Percentiles rank a stretch among this genome's conserved stretches.
phyloP scores from a whole-genome alignment of 2,113 vertebrate species.

The Scolopax mira region DNA sequence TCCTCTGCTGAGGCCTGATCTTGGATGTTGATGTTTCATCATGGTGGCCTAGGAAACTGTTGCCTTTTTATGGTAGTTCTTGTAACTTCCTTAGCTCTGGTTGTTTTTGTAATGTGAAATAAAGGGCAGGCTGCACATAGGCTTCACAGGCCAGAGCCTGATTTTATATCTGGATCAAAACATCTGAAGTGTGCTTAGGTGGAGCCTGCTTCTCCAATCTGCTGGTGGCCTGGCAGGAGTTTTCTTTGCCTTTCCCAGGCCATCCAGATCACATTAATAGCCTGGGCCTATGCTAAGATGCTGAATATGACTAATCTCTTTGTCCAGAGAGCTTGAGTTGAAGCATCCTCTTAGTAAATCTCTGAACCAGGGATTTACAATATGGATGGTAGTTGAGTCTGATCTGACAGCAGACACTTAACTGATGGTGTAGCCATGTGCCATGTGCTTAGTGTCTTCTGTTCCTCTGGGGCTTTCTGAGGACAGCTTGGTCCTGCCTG shows the following conservation, averaged over 20 bases:
- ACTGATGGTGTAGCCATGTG: not conserved
- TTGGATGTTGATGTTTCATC: not conserved
- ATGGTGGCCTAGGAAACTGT: not conserved
- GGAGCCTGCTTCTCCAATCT: not conserved
- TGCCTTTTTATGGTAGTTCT: not conserved
- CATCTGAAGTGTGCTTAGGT: not conserved
- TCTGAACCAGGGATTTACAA: not conserved
- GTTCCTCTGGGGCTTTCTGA: not conserved
- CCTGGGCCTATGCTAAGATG: not conserved
- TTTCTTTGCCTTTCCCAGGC: not conserved
- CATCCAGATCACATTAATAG: not conserved
- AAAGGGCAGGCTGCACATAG: not conserved
- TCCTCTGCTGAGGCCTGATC: fast-evolving
- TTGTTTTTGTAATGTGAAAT: not conserved
- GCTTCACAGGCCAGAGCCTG: not conserved
- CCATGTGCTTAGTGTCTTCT: not conserved
- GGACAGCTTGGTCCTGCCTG: not conserved
- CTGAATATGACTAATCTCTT: not conserved
- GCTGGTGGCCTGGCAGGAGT: not conserved
- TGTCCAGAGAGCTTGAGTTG: not conserved
- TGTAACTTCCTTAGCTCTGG: not conserved
- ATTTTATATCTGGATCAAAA: not conserved
- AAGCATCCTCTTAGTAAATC: not conserved
- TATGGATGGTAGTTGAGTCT: not conserved
- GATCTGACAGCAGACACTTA: not conserved